Base-by-base conservation (phyloP, 1,140 invertebrate species). In the Elymnias hypermnestra region DNA sequence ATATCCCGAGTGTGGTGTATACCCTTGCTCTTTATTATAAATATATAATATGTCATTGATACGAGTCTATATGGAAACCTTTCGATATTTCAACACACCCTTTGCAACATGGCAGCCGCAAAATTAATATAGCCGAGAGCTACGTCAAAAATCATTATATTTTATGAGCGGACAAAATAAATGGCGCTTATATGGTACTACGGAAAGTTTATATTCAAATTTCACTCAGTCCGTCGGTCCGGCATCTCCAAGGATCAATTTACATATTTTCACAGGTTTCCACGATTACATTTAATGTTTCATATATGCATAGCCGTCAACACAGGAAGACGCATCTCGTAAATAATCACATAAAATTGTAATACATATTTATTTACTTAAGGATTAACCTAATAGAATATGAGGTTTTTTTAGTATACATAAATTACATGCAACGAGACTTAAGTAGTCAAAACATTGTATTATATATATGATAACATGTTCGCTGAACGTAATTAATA, bases 141-240 rank as follows among this genome's bases (percentile, higher is more conserved):
- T 65, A 54, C 69, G 75, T 76, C 78, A 81, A 82, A 84, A 84
- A 83, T 81, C 74, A 84, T 84, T 83, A 84, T 81, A 84, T 83
- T 84, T 84, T 82, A 84, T 79, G 72, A 51, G 56, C 63, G 77
- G 69, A 57, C 71, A 54, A 77, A 84, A 81, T 78, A 84, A 82
- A 82, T 82, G 81, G 62, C 68, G 71, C 74, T 75, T 81, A 78
- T 84, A 82, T 63, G 69, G 61, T 59, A 44, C 57, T 53, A 59
- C 46, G 62, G 68, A 77, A 84, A 84, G 75, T 84, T 82, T 83
- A 81, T 77, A 84, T 84, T 84, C 77, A 82, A 83, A 84, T 83
- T 78, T 71, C 66, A 73, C 59, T 71, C 64, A 61, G 68, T 71
- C 69, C 63, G 63, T 60, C 62, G 58, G 72, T 69, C 77, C 69